Evolutionary conservation across 2,888 invertebrate species (phyloP).

Genomic region (Gastracanthus pulcherrimus): DNA sequence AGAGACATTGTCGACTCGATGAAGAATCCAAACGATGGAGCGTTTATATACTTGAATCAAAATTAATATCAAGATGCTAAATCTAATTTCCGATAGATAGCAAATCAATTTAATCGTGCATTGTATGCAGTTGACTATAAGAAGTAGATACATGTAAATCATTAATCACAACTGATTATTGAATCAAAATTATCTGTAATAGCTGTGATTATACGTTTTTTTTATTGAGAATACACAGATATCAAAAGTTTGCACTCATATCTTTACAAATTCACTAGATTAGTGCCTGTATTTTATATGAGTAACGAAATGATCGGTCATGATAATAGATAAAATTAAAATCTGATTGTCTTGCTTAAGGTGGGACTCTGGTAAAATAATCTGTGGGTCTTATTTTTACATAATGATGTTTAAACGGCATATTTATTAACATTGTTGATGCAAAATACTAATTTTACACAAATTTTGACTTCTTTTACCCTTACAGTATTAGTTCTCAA

Average conservation of each 20-base stretch:
- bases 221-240: not conserved
- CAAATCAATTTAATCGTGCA: not conserved
- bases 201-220: not conserved
- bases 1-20: conserved; percentile 13
- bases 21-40: not conserved
- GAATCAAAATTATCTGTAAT: not conserved
- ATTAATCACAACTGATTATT: conserved; percentile 3
- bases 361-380: too few species aligned
- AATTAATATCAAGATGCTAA: not conserved
- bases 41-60: conserved; percentile 11
- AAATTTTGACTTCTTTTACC: too few species aligned
- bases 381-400: too few species aligned
- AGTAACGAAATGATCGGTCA: not conserved
- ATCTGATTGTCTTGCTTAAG: not conserved
- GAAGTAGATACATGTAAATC: not conserved
- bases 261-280: not conserved
- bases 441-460: too few species aligned
- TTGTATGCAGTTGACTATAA: not conserved
- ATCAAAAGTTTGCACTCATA: not conserved
- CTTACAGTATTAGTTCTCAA: too few species aligned
- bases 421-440: too few species aligned
- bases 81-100: not conserved
- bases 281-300: not conserved
- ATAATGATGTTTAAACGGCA: too few species aligned
- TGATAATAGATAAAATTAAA: not conserved